Percentiles rank a stretch among this genome's conserved stretches.
These are phyloP conservation scores for Physeter macrocephalus DNA, from an alignment of 2,113 vertebrate species.

Conservation along the genomic window DNA sequence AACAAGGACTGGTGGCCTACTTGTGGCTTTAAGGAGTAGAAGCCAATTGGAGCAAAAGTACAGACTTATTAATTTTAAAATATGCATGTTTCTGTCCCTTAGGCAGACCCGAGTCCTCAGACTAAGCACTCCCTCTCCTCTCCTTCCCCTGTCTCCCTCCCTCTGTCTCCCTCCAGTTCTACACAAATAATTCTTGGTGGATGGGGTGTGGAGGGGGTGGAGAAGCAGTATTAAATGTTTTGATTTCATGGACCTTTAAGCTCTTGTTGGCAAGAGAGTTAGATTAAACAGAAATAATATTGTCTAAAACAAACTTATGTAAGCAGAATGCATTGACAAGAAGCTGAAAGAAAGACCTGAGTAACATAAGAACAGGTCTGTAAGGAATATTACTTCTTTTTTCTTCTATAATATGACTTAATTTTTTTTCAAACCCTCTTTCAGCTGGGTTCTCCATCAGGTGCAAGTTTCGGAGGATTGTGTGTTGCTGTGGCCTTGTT, in stretches of 20 bases:
- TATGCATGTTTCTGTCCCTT: background rate
- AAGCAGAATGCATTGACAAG: background rate
- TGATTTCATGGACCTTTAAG: background rate
- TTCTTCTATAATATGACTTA: background rate
- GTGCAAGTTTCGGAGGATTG: background rate
- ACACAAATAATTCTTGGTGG: background rate
- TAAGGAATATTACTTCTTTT: background rate
- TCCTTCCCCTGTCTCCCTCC: background rate
- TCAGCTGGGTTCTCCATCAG: background rate
- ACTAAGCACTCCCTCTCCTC: background rate
- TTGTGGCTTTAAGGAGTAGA: background rate
- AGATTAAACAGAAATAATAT: constrained; percentile 1
- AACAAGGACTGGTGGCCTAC: background rate
- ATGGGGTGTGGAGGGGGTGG: no score
- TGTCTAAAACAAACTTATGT: background rate
- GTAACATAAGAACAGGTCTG: background rate
- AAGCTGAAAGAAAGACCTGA: background rate
- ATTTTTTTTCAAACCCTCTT: background rate
- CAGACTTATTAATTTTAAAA: constrained; percentile 35
- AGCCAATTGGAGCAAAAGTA: constrained; percentile 18
- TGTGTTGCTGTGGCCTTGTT: background rate
- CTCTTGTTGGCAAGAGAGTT: background rate
- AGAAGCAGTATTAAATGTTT: background rate
- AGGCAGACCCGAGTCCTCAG: background rate
- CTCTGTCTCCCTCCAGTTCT: background rate